Conservation (phyloP, 2,888 invertebrate genomes). For the Argyresthia goedartella region DNA sequence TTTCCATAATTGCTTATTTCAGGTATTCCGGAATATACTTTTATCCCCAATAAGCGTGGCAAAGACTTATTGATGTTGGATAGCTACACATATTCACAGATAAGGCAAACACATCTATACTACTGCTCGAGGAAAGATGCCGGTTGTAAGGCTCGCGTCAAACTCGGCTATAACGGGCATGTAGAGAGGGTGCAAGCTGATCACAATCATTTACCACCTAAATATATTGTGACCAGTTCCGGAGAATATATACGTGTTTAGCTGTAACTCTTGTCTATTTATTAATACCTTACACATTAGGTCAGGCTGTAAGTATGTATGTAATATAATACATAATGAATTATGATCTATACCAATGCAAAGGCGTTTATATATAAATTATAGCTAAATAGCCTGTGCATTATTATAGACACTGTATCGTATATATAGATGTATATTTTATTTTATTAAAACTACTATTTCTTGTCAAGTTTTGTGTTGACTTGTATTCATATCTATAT, state of each 20-base stretch:
- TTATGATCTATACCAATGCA: too few relatives aligned
- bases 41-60: constrained; percentile 8
- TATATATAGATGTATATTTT: too few relatives aligned
- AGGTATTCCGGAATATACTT: background rate
- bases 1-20: too few relatives aligned
- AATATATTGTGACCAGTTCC: background rate
- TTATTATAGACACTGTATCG: too few relatives aligned
- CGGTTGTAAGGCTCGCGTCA: constrained; percentile 15
- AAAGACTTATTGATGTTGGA: constrained; percentile 7
- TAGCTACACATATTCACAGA: constrained; percentile 5
- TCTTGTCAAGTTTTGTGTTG: too few relatives aligned
- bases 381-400: too few relatives aligned
- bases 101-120: background rate
- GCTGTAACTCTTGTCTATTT: background rate
- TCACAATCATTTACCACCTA: background rate
- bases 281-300: too few relatives aligned
- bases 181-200: background rate
- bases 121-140: constrained; percentile 6
- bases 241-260: background rate
- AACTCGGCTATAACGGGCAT: constrained; percentile 8
- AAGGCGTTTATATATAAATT: too few relatives aligned
- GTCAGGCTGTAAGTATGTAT: too few relatives aligned
- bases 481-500: too few relatives aligned
- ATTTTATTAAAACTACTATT: too few relatives aligned
- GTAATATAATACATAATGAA: too few relatives aligned